A percentile compares a stretch with the other conserved stretches of the same genome.
phyloP scores from a whole-genome alignment of 2,797 vertebrate species.

The Poecile montanus region DNA sequence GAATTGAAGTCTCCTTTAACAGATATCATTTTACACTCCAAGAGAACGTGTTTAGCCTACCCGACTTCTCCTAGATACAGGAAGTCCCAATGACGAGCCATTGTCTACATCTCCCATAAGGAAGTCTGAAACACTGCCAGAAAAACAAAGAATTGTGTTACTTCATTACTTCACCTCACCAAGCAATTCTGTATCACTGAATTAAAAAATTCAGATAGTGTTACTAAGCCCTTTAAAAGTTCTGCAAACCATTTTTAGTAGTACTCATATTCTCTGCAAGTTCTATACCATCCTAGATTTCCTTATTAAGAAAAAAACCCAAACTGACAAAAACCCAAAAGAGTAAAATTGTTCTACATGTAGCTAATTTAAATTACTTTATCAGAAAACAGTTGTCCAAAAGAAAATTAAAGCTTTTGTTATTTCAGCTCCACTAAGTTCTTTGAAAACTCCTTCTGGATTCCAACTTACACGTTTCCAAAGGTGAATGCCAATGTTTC shows the following conservation, averaged over 20 bases:
- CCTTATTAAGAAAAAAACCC: background rate
- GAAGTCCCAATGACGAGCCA: constrained; percentile 89
- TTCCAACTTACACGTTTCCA: constrained; percentile 94
- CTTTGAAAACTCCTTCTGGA: background rate
- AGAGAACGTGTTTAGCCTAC: constrained; percentile 74
- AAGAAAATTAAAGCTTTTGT: background rate
- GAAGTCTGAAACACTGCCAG: constrained; percentile 94
- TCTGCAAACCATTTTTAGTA: background rate
- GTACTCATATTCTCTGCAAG: background rate
- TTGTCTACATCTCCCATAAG: constrained; percentile 99
- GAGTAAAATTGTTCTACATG: background rate
- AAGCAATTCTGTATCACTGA: background rate
- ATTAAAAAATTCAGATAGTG: background rate
- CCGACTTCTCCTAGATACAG: constrained; percentile 90
- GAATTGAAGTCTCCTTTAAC: background rate
- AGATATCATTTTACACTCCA: background rate
- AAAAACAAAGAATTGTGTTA: constrained; percentile 49
- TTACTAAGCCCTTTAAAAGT: background rate
- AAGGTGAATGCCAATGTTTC: constrained; percentile 97
- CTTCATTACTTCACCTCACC: constrained; percentile 4
- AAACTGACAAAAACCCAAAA: background rate
- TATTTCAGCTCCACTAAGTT: background rate
- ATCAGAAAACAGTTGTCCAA: background rate
- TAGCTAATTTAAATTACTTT: background rate
- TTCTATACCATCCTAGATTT: background rate